These are phyloP conservation scores for Echinarachnius parma DNA, from an alignment of 53 echinoderm and acorn worm genomes.

Conservation along the genomic window DNA sequence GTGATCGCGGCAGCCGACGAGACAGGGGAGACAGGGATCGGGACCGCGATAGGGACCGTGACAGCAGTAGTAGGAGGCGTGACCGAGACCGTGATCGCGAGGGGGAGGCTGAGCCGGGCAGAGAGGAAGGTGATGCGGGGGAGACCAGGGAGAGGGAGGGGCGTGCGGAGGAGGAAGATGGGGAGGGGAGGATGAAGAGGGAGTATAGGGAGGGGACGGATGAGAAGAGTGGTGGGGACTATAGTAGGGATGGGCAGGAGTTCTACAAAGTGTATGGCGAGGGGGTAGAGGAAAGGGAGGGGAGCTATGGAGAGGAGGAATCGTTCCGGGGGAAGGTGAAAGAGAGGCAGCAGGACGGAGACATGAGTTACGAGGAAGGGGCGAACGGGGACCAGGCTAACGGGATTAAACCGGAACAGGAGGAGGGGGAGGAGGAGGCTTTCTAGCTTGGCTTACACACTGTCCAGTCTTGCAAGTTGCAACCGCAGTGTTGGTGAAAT, in stretches of 20 bases:
- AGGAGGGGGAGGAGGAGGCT: not conserved
- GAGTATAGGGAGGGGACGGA: not conserved
- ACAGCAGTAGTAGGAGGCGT: constrained; percentile 36
- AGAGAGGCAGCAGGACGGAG: not conserved
- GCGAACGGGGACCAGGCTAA: not conserved
- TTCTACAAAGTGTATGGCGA: not conserved
- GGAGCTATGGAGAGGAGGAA: not conserved
- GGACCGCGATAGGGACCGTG: constrained; percentile 44
- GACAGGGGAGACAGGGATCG: constrained; percentile 46
- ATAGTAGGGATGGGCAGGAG: constrained; percentile 5
- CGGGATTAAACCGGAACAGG: not conserved
- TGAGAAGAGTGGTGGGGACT: no score
- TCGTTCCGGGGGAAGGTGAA: not conserved
- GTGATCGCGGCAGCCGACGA: constrained; percentile 43
- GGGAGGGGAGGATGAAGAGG: not conserved
- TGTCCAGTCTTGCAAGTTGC: no score
- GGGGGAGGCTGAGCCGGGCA: constrained; percentile 14
- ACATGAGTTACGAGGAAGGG: not conserved
- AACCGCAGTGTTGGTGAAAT: no score
- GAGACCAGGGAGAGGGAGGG: constrained; percentile 1
- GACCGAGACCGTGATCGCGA: constrained; percentile 45
- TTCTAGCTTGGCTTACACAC: no score
- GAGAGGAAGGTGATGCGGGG: constrained; percentile 13
- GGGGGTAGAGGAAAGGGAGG: not conserved
- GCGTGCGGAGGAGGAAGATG: not conserved